phyloP scores from a whole-genome alignment of 2,888 invertebrate genomes.

The Cenopis cana region DNA sequence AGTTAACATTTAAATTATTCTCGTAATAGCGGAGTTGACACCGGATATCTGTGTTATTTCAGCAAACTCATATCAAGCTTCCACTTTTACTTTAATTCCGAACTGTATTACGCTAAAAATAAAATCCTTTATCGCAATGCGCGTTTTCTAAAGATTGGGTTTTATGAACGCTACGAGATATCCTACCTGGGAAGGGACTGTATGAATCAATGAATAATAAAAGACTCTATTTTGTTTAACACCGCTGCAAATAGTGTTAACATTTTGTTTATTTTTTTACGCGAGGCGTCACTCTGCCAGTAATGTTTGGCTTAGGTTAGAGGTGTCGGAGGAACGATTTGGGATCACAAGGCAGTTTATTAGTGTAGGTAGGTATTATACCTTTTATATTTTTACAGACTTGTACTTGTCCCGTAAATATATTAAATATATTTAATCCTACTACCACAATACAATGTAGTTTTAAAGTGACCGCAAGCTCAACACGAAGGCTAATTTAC shows the following conservation, averaged over 20 bases:
- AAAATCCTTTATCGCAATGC: not conserved
- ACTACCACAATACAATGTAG: not conserved
- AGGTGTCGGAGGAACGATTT: not conserved
- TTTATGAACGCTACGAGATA: conserved; percentile 2
- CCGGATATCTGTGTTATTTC: conserved; percentile 34
- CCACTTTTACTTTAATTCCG: not conserved
- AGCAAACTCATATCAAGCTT: conserved; percentile 6
- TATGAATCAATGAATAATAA: conserved; percentile 45
- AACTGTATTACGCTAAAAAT: not conserved
- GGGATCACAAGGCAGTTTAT: not conserved
- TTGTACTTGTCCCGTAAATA: no score
- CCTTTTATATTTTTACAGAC: no score
- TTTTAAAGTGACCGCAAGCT: not conserved
- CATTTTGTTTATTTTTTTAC: not conserved
- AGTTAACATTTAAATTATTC: conserved; percentile 44
- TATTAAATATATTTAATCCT: no score
- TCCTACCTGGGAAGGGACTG: conserved; percentile 42
- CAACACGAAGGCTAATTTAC: conserved; percentile 3
- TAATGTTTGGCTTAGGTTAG: not conserved
- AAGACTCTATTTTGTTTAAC: conserved; percentile 37
- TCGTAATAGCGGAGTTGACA: conserved; percentile 35
- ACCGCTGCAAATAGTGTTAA: conserved; percentile 32
- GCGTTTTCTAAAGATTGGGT: not conserved
- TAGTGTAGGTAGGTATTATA: no score
- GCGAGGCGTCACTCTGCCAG: not conserved